A percentile compares a stretch with the other conserved stretches of the same genome.
These are phyloP conservation scores for Okamejei kenojei DNA, from an alignment of 2,797 vertebrate species.

Conservation along the genomic window DNA sequence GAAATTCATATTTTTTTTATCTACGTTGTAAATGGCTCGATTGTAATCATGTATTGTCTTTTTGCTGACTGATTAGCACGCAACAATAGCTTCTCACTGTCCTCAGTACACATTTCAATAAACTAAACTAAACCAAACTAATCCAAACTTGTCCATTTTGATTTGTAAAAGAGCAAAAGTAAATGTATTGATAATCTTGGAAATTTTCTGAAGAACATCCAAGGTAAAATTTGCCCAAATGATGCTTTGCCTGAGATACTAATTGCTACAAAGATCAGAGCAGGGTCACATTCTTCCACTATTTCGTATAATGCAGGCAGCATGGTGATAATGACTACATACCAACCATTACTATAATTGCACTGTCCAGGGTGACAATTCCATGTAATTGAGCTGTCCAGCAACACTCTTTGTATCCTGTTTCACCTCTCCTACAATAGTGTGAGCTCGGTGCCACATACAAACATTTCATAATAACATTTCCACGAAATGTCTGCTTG, in stretches of 20 bases:
- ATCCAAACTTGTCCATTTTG: no score
- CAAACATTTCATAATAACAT: background rate
- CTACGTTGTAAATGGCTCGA: no score
- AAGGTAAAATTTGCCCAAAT: background rate
- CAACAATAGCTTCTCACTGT: no score
- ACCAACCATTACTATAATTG: background rate
- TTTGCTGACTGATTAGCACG: no score
- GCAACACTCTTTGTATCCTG: background rate
- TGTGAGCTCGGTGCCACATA: background rate
- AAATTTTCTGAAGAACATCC: background rate
- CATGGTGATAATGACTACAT: background rate
- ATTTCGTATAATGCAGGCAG: background rate
- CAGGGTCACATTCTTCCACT: background rate
- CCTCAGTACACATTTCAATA: no score
- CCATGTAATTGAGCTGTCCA: constrained; percentile 13
- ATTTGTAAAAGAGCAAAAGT: background rate
- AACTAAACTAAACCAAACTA: no score
- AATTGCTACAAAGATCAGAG: background rate
- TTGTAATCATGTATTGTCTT: no score
- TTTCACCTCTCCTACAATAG: background rate
- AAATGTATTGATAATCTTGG: background rate
- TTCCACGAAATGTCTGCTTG: background rate
- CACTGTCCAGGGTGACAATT: background rate
- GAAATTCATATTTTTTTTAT: background rate
- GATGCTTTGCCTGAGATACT: background rate